Evolutionary conservation across 2,113 vertebrate genomes (phyloP).

Genomic region (Anarhynchus alexandrinus): DNA sequence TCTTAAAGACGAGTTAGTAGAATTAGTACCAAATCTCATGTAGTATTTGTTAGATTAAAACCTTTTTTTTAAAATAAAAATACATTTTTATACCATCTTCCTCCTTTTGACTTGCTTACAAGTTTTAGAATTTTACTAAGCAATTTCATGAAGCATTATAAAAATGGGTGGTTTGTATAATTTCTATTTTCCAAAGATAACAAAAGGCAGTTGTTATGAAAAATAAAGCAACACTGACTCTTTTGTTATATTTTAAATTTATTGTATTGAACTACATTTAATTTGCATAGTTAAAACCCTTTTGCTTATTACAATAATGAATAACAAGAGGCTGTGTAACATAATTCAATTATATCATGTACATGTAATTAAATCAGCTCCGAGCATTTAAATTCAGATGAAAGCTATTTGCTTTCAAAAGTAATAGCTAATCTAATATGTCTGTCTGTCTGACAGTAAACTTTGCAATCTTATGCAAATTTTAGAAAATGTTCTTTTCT

Average conservation of each 20-base stretch:
- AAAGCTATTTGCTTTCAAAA: conserved; percentile 1
- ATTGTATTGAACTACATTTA: conserved; percentile 39
- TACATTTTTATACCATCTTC: neutral
- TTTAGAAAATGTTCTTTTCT: neutral
- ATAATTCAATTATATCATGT: conserved; percentile 5
- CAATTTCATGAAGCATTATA: neutral
- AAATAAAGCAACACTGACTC: conserved; percentile 9
- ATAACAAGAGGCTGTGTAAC: neutral
- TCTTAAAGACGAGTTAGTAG: neutral
- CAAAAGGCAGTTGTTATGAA: neutral
- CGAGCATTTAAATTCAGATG: conserved; percentile 17
- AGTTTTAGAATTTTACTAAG: neutral
- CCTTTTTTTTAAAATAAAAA: neutral
- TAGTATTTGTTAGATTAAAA: neutral
- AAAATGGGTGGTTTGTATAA: conserved; percentile 56
- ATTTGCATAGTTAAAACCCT: conserved; percentile 63
- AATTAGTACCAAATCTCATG: neutral
- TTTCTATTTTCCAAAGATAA: conserved; percentile 53
- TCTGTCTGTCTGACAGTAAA: neutral
- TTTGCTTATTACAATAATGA: conserved; percentile 41
- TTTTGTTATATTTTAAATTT: conserved; percentile 51
- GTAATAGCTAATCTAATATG: neutral
- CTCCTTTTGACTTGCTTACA: neutral
- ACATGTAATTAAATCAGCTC: neutral
- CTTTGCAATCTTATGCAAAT: neutral